Conservation (phyloP, 2,113 vertebrate genomes). For the Bettongia penicillata region DNA sequence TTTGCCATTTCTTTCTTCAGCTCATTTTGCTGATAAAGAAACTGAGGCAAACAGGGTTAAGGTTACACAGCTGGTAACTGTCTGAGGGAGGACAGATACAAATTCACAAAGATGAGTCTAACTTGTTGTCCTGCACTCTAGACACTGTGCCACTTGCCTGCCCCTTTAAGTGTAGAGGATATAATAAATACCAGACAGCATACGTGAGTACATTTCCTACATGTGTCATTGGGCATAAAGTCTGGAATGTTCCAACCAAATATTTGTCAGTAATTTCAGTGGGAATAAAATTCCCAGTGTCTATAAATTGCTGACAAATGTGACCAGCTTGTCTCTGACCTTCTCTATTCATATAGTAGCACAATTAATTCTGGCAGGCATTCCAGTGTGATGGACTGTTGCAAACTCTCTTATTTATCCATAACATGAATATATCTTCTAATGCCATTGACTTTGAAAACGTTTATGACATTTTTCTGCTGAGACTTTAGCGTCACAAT, state of each 20-base stretch:
- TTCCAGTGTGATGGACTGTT: constrained; percentile 53
- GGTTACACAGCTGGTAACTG: too few species aligned
- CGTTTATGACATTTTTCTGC: constrained; percentile 11
- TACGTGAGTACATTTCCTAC: not conserved
- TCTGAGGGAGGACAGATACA: too few species aligned
- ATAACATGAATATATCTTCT: constrained; percentile 45
- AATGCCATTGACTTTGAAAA: constrained; percentile 61
- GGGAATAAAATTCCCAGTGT: not conserved
- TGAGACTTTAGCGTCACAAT: constrained; percentile 26
- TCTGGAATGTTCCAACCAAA: constrained; percentile 19
- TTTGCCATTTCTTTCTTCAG: too few species aligned
- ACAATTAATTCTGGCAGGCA: constrained; percentile 67
- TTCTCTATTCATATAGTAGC: constrained; percentile 53
- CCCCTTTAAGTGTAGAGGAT: not conserved
- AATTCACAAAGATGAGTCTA: too few species aligned
- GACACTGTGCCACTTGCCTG: not conserved
- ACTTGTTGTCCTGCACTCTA: too few species aligned
- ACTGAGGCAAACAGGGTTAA: too few species aligned
- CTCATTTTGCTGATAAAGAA: too few species aligned
- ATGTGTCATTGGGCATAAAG: not conserved
- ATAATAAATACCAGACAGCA: not conserved
- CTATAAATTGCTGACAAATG: constrained; percentile 66
- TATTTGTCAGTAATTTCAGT: not conserved
- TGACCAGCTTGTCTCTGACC: constrained; percentile 61
- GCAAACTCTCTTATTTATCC: constrained; percentile 63